Evolutionary conservation across 2,888 invertebrate genomes (phyloP), one percentile per base, ranked within the genome.

Genomic region (Ornithoptera alexandrae): DNA sequence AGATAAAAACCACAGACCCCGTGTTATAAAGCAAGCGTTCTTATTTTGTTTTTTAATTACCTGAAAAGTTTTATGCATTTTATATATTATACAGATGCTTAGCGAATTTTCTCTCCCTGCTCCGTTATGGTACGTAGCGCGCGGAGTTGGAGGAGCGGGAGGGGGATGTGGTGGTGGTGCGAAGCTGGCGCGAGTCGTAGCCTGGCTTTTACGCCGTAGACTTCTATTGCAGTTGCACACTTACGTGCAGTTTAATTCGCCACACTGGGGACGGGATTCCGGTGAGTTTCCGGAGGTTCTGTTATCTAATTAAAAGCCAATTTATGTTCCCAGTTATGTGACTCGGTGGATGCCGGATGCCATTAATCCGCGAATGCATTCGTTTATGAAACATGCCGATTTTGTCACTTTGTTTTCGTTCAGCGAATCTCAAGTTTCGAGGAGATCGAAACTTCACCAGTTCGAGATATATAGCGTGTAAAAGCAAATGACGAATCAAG

Each of bases 161-260:
- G 84, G 84, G 65, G 72, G 72, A 17, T 65, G 70, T 30, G 69
- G 75, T 46, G 70, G 79, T 71, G 73, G 88, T 76, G 73, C 84
- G 80, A 68, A 86, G 82, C 39, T 93, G 90, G 86, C 94, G 50
- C 95, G 97, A 79, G 96, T 97, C 85, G 96, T 98, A n/a, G 95
- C 98, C 70, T 99, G 99, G 98, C 94, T 98, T 93, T 90, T 99
- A 77, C 97, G 97, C 77, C 95, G 97, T 77, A 95, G 97, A 74
- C 92, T 99, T 71, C 89, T 99, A 42, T 93, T 98, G 81, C 99
- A 99, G 88, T 91, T 98, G 60, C 99, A 99, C 82, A 98, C 97
- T 0, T 99, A 98, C 79, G 95, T 98, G 72, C 97, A 97, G 89
- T 96, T 98, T 81, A 96, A 91, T 81, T 88, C 89, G 73, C 87